Evolutionary conservation across 1,140 invertebrate species (phyloP), one percentile per base, ranked within the genome.

Genomic region (Popillia japonica): DNA sequence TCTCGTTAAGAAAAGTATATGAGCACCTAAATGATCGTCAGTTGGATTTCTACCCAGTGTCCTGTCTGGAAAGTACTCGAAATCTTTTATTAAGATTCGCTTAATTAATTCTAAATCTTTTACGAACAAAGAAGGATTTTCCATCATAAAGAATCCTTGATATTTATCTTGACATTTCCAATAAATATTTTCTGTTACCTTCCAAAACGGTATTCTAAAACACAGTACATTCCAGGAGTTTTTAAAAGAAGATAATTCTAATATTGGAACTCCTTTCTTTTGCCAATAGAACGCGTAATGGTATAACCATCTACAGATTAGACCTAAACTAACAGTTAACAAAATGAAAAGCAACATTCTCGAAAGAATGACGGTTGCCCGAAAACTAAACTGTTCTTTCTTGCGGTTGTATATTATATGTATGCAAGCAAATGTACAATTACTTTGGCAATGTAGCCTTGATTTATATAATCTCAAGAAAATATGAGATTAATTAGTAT

Each of bases 31-130:
- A 41, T 40, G n/a, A 74, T 74, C 72, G 34, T 74, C 3, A 3
- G 17, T n/a, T 9, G 34, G 17, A 42, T 74, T 74, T 34, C 41
- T 40, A 17, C 72, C 72, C 1, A 74, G 34, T 3, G 72, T 74
- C 17, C 72, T 74, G 20, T 74, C 41, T 7, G 34, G 40, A n/a
- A 74, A 74, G 41, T 41, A 74, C 40, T 74, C 40, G 41, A 74
- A 74, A 74, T 74, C 72, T 14, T 74, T 74, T 6, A 74, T 14
- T 14, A 74, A 20, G n/a, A 74, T 74, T n/a, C 17, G 72, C n/a
- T 42, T 41, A 41, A 74, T 74, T n/a, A 74, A 22, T 3, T 74
- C 40, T 8, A 74, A 9, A 17, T 74, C 72, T 41, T 74, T 74
- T n/a, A 74, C 27, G 40, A 74, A 74, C 9, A 74, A 41, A 20